These are phyloP conservation scores for Cryptoleucopteryx plumbea DNA, from an alignment of 2,113 vertebrate genomes.

Conservation along the genomic window DNA sequence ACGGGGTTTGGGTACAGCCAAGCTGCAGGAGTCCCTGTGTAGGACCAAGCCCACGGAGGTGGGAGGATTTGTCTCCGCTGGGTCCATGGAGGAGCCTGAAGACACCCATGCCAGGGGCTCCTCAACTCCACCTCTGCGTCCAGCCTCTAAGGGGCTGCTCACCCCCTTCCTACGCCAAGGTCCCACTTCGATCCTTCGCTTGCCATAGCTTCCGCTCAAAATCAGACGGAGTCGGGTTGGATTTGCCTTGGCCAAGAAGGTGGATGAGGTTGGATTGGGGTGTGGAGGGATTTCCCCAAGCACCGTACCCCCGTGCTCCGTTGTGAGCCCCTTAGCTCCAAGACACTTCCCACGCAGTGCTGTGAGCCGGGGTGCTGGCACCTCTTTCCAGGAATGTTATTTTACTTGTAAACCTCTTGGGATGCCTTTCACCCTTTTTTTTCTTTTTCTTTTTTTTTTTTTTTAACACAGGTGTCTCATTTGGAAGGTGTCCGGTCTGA, in stretches of 20 bases:
- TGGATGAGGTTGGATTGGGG: background rate
- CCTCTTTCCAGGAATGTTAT: background rate
- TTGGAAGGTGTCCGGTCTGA: background rate
- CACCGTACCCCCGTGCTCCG: accelerated
- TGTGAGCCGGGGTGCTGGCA: background rate
- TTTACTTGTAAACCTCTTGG: background rate
- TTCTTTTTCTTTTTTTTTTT: no score
- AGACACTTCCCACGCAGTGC: background rate
- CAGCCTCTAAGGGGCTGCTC: background rate
- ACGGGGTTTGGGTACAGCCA: no score
- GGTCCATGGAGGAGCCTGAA: background rate
- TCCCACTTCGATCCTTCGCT: background rate
- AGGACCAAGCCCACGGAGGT: background rate
- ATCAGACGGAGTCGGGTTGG: background rate
- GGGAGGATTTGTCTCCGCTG: background rate
- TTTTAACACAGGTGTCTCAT: background rate
- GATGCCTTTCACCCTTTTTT: background rate
- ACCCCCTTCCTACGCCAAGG: background rate
- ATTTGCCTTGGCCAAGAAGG: background rate
- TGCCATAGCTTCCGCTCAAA: background rate
- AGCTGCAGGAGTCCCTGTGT: background rate
- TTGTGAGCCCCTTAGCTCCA: background rate
- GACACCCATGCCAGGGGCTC: background rate
- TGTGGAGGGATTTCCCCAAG: background rate
- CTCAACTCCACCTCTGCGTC: background rate